A percentile compares a stretch with the other conserved stretches of the same genome.
phyloP scores from a whole-genome alignment of 2,113 vertebrate genomes.

The Catagonus wagneri region DNA sequence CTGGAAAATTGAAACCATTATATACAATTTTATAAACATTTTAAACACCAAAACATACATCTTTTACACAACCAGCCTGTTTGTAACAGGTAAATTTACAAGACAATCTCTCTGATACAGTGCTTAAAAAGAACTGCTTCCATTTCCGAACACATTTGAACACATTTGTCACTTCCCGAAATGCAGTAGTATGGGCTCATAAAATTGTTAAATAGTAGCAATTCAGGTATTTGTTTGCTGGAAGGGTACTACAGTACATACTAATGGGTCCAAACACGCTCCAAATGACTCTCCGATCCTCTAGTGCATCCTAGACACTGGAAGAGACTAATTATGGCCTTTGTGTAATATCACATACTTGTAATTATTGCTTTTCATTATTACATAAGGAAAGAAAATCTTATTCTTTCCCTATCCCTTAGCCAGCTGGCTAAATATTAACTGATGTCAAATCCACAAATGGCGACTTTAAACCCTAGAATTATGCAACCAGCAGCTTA shows the following conservation, averaged over 20 bases:
- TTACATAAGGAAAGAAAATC: constrained; percentile 85
- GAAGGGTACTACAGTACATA: constrained; percentile 80
- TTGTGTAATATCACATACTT: constrained; percentile 84
- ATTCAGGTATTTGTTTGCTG: constrained; percentile 81
- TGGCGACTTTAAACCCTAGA: constrained; percentile 67
- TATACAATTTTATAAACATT: constrained; percentile 96
- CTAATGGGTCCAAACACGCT: constrained; percentile 81
- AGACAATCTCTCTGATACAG: constrained; percentile 89
- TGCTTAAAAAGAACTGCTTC: constrained; percentile 89
- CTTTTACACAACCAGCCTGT: constrained; percentile 92
- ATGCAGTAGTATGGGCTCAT: constrained; percentile 86
- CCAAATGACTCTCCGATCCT: constrained; percentile 79
- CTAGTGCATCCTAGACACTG: constrained; percentile 86
- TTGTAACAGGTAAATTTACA: constrained; percentile 90
- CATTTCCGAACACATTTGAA: constrained; percentile 83
- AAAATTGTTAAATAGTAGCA: constrained; percentile 81
- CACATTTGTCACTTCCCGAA: constrained; percentile 84
- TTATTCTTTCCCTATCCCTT: constrained; percentile 79
- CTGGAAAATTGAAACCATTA: constrained; percentile 92
- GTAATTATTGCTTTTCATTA: constrained; percentile 91
- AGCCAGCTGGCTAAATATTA: constrained; percentile 75
- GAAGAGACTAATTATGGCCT: constrained; percentile 89
- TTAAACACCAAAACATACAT: constrained; percentile 93
- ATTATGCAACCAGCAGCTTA: constrained; percentile 73
- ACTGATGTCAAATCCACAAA: constrained; percentile 79